Conservation (phyloP, 2,113 vertebrate genomes). For the Condylura cristata region DNA sequence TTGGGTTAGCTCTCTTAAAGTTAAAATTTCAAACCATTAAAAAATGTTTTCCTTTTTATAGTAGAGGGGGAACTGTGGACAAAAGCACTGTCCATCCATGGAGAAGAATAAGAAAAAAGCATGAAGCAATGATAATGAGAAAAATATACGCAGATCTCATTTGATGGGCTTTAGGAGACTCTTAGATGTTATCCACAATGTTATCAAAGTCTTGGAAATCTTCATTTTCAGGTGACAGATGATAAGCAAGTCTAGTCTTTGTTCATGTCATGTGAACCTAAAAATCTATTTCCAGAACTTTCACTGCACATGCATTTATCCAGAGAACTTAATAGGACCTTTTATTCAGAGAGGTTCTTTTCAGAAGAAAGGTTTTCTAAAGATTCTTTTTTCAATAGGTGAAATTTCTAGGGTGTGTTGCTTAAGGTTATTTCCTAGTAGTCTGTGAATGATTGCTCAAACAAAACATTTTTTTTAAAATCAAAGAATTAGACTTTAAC, state of each 20-base stretch:
- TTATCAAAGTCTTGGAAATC: not conserved
- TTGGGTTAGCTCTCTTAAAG: not conserved
- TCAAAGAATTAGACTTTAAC: not conserved
- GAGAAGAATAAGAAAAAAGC: not conserved
- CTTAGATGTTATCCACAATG: not conserved
- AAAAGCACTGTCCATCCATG: not conserved
- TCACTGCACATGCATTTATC: not conserved
- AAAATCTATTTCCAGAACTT: not conserved
- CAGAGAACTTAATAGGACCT: not conserved
- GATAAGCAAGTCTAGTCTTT: not conserved
- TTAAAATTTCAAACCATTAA: not conserved
- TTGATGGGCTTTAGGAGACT: not conserved
- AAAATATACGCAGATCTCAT: not conserved
- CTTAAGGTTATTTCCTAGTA: not conserved
- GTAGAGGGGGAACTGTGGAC: not conserved
- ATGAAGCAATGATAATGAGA: not conserved
- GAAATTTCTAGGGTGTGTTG: not conserved
- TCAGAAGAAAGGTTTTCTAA: not conserved
- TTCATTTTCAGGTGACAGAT: not conserved
- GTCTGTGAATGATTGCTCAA: not conserved
- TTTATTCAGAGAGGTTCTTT: not conserved
- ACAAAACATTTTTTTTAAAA: not conserved
- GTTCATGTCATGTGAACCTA: not conserved
- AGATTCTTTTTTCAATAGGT: not conserved
- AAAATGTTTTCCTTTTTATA: not conserved